These are phyloP conservation scores for Magallana ariakensis DNA, from an alignment of 1,140 invertebrate species.

Conservation along the genomic window DNA sequence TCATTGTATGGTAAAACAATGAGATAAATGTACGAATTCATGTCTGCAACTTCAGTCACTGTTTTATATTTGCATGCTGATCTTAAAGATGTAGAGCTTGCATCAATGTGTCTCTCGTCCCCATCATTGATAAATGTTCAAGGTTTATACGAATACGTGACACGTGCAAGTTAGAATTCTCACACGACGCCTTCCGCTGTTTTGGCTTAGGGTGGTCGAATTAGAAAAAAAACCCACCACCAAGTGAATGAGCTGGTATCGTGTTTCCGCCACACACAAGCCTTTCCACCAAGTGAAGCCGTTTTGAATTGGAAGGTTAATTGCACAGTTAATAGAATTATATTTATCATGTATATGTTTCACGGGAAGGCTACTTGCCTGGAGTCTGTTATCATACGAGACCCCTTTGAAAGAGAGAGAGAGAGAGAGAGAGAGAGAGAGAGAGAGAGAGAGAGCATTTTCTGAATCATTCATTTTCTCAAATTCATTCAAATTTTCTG, in stretches of 20 bases:
- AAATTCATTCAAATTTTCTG: no score
- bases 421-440: background rate
- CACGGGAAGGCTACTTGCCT: background rate
- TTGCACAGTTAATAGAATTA: background rate
- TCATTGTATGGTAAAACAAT: no score
- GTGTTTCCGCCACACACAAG: constrained; percentile 28
- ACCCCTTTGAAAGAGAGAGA: background rate
- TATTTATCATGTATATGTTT: constrained; percentile 31
- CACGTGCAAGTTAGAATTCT: background rate
- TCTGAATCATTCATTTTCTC: no score
- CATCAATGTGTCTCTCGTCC: no score
- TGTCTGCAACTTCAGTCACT: no score
- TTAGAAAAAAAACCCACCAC: background rate
- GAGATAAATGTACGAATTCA: no score
- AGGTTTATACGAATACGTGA: background rate
- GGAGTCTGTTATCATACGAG: background rate
- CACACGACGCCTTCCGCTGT: background rate
- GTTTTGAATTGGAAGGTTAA: constrained; percentile 12
- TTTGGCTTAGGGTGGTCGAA: constrained; percentile 20
- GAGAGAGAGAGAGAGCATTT: no score
- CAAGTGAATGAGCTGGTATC: background rate
- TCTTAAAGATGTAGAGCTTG: no score
- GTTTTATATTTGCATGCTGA: no score
- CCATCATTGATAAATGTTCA: no score
- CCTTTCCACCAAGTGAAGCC: background rate